These are phyloP conservation scores for Hydrolagus colliei DNA, from an alignment of 2,797 vertebrate genomes.

Conservation along the genomic window DNA sequence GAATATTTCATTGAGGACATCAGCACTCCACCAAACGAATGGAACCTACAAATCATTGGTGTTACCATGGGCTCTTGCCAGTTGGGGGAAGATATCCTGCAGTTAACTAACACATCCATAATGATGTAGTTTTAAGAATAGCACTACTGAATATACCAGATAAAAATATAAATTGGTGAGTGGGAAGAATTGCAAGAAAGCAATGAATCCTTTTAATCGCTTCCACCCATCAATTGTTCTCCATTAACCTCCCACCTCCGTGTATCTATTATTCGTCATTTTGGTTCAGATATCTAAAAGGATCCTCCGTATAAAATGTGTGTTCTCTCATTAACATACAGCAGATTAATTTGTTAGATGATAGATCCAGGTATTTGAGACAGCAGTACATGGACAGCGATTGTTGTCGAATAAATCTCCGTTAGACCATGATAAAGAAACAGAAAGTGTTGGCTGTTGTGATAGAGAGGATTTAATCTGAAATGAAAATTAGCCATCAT, in stretches of 20 bases:
- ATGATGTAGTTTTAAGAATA: slow-evolving; percentile 11
- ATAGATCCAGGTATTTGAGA: background rate
- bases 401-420: background rate
- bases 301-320: background rate
- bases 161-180: no score
- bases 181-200: background rate
- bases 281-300: background rate
- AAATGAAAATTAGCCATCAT: slow-evolving; percentile 11
- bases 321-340: background rate
- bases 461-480: background rate
- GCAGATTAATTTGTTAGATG: background rate
- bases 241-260: background rate
- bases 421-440: background rate
- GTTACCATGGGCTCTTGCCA: background rate
- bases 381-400: background rate
- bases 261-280: background rate
- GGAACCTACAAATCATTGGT: background rate
- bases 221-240: background rate
- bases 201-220: background rate
- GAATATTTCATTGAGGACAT: no score
- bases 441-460: background rate
- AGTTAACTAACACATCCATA: background rate
- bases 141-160: background rate
- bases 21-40: background rate
- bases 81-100: background rate